Evolutionary conservation across 2,797 vertebrate species (phyloP), one percentile per base, ranked within the genome.

Genomic region (Typhlichthys subterraneus): DNA sequence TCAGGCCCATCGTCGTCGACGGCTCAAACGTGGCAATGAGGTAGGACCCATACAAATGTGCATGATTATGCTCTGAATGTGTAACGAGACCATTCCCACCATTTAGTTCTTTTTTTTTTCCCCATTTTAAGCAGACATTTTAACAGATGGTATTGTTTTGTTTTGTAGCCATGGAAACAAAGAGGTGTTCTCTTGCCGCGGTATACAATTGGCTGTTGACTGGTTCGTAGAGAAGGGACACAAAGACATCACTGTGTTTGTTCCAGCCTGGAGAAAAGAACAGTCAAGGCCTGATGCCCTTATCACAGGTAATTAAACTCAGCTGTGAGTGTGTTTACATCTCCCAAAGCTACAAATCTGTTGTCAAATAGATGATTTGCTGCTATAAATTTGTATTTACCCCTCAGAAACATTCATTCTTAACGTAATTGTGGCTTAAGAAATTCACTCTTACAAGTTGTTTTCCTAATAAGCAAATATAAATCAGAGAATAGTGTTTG

Each of bases 11-110:
- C 55, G 98, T 99, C 80, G 95, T 99, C 52, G 98, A 99, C 73
- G 98, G 97, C 82, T 99, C 97, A 72, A 99, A 99, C 53, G 97
- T 99, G 66, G 98, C 98, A 62, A 99, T 99, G 98, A 99, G 98
- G 98, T 99, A 88, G 81, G 85, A 71, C 14, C 10, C n/a, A 8
- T 12, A 19, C 12, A 50, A 58, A 61, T 4, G n/a, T 12, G 6
- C 23, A 38, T 3, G 33, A 7, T 51, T 12, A 5, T 23, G 31
- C 14, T 57, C 53, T 15, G 45, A 48, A 42, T 65, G 75, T 60
- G 4, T 58, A 45, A 53, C 48, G 46, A 14, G 33, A n/a, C n/a
- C 50, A 33, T 69, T 69, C 11, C 51, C 23, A 60, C 12, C 45
- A 19, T 53, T 59, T 11, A 12, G 49, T 61, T 14, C 53, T 14